phyloP scores from a whole-genome alignment of 2,888 invertebrate species.

The Boloria selene region DNA sequence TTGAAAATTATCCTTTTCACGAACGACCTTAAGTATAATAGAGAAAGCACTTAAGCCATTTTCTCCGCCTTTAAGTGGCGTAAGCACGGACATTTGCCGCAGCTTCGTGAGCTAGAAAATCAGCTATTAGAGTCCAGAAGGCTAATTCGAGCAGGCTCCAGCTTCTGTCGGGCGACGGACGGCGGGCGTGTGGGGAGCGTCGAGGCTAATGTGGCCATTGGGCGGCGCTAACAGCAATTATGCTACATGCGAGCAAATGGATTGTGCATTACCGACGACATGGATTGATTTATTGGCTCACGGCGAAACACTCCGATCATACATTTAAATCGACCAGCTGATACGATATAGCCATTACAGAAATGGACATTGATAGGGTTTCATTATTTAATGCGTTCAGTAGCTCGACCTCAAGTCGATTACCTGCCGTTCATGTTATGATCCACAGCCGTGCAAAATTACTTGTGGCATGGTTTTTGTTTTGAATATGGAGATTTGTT shows the following conservation, averaged over 20 bases:
- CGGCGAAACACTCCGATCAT: constrained; percentile 49
- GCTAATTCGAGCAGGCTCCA: constrained; percentile 59
- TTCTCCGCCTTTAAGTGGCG: constrained; percentile 82
- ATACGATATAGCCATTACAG: constrained; percentile 68
- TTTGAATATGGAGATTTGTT: constrained; percentile 16
- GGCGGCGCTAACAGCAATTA: constrained; percentile 81
- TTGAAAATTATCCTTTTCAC: constrained; percentile 83
- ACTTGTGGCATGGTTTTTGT: constrained; percentile 45
- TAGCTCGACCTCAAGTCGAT: constrained; percentile 59
- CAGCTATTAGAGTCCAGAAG: constrained; percentile 74
- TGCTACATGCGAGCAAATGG: constrained; percentile 76
- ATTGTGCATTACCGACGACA: constrained; percentile 78
- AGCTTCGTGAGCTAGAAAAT: constrained; percentile 81
- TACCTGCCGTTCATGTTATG: constrained; percentile 54
- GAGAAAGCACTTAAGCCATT: constrained; percentile 83
- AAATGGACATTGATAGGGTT: constrained; percentile 54
- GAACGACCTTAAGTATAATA: constrained; percentile 82
- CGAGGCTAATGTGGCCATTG: constrained; percentile 75
- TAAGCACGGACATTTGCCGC: constrained; percentile 79
- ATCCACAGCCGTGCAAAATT: constrained; percentile 57
- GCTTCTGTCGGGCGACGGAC: constrained; percentile 50
- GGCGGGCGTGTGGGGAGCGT: constrained; percentile 60
- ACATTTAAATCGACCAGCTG: constrained; percentile 58
- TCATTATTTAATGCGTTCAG: constrained; percentile 61
- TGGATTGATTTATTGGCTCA: constrained; percentile 76